Percentiles rank a stretch among this genome's conserved stretches.
phyloP scores from a whole-genome alignment of 2,888 invertebrate species.

The Philereme transversata region DNA sequence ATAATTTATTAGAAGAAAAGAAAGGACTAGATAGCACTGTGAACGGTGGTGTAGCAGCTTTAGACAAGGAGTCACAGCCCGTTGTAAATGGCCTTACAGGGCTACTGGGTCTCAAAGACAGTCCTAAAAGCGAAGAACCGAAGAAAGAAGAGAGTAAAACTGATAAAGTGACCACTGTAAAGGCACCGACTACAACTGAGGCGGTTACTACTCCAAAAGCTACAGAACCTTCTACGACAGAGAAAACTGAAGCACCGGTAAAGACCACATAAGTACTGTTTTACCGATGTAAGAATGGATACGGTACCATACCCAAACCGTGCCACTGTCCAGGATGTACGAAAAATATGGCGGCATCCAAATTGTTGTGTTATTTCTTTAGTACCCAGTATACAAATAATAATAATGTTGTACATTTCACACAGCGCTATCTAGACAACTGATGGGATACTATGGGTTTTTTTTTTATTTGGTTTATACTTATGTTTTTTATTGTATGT shows the following conservation, averaged over 20 bases:
- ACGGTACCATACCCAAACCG: too few relatives aligned
- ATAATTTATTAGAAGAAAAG: constrained; percentile 24
- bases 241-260: constrained; percentile 5
- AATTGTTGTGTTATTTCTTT: too few relatives aligned
- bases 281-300: too few relatives aligned
- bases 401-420: too few relatives aligned
- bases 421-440: too few relatives aligned
- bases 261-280: background rate
- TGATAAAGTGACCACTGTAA: constrained; percentile 2
- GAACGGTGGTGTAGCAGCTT: constrained; percentile 16
- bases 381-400: too few relatives aligned
- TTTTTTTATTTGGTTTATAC: too few relatives aligned
- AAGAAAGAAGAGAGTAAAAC: constrained; percentile 1
- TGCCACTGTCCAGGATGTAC: too few relatives aligned
- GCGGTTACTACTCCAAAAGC: constrained; percentile 10
- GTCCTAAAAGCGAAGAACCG: background rate
- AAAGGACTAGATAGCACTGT: constrained; percentile 19
- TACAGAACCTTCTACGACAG: constrained; percentile 6
- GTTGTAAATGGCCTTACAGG: constrained; percentile 24
- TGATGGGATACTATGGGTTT: too few relatives aligned
- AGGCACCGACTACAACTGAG: background rate
- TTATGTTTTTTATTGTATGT: too few relatives aligned
- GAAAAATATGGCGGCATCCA: too few relatives aligned
- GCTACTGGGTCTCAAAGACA: constrained; percentile 8
- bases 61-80: constrained; percentile 26